phyloP scores from a whole-genome alignment of 1,140 invertebrate genomes.

The Chlorops oryzae region DNA sequence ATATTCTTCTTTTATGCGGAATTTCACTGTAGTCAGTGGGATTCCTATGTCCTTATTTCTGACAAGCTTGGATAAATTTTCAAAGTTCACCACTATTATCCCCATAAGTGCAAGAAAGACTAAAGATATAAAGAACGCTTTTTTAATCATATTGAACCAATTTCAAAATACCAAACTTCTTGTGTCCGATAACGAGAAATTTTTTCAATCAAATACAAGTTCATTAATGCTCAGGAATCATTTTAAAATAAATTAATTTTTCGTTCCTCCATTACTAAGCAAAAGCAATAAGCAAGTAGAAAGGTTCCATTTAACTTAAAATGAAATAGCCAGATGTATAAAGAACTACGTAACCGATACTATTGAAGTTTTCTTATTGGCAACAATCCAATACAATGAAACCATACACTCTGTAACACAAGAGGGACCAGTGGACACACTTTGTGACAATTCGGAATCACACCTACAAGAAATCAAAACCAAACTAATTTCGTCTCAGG shows the following conservation, averaged over 20 bases:
- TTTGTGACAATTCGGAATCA: background rate
- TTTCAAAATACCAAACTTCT: background rate
- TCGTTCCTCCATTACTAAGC: conserved; percentile 4
- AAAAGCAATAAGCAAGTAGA: conserved; percentile 7
- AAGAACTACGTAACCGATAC: conserved; percentile 1
- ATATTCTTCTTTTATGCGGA: too few relatives aligned
- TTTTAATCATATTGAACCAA: background rate
- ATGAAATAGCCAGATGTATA: conserved; percentile 1
- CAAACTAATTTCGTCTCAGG: background rate
- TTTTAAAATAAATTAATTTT: background rate
- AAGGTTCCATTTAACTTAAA: background rate
- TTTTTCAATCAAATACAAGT: background rate
- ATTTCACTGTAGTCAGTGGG: too few relatives aligned
- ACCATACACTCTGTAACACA: background rate
- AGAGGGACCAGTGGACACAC: background rate
- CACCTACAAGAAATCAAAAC: background rate
- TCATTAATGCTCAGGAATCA: background rate
- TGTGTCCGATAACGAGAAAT: too few relatives aligned
- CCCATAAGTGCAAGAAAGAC: conserved; percentile 1
- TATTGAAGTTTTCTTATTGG: background rate
- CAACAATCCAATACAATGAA: background rate
- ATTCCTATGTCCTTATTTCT: too few relatives aligned
- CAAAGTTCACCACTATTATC: too few relatives aligned
- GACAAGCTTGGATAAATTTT: too few relatives aligned
- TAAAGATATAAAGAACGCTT: background rate